Percentiles rank a stretch among this genome's conserved stretches.
phyloP scores from a whole-genome alignment of 30 jellyfish, hydroid and myxozoan species.

The Aurelia coerulea region DNA sequence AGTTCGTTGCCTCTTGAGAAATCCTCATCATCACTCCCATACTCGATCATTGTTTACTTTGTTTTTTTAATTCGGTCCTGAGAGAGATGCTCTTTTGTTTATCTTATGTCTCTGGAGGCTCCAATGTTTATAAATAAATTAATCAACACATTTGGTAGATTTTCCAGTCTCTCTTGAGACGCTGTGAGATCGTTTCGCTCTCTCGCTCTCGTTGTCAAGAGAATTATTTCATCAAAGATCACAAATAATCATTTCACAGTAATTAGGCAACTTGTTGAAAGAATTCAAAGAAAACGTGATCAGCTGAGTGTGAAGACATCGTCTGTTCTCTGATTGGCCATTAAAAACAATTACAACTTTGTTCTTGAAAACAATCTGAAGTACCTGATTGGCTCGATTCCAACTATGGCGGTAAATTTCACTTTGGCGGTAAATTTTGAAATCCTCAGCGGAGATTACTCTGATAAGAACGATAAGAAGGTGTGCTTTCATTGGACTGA shows the following conservation, averaged over 20 bases:
- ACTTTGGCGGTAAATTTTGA: slow-evolving; percentile 43
- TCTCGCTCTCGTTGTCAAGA: too few species aligned
- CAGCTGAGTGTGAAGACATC: slow-evolving; percentile 54
- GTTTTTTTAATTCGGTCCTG: too few species aligned
- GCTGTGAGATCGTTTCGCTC: too few species aligned
- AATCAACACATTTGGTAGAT: too few species aligned
- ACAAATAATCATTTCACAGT: too few species aligned
- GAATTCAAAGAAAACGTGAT: slow-evolving; percentile 6
- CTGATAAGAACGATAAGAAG: not conserved
- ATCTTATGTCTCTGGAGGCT: too few species aligned
- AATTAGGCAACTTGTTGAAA: not conserved
- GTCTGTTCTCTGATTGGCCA: slow-evolving; percentile 3
- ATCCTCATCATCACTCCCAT: not conserved
- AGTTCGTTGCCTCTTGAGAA: slow-evolving; percentile 6
- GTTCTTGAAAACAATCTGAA: not conserved
- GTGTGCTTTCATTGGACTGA: slow-evolving; percentile 14
- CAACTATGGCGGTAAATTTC: not conserved
- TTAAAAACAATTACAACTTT: not conserved
- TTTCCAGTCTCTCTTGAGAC: too few species aligned
- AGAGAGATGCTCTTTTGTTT: too few species aligned
- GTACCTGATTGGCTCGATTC: not conserved
- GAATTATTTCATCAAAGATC: too few species aligned
- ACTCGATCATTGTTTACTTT: not conserved
- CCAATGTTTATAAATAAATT: too few species aligned
- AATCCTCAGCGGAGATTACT: not conserved